These are phyloP conservation scores for Paracentrotus lividus DNA, from an alignment of 53 echinoderm and acorn worm genomes.

Conservation along the genomic window DNA sequence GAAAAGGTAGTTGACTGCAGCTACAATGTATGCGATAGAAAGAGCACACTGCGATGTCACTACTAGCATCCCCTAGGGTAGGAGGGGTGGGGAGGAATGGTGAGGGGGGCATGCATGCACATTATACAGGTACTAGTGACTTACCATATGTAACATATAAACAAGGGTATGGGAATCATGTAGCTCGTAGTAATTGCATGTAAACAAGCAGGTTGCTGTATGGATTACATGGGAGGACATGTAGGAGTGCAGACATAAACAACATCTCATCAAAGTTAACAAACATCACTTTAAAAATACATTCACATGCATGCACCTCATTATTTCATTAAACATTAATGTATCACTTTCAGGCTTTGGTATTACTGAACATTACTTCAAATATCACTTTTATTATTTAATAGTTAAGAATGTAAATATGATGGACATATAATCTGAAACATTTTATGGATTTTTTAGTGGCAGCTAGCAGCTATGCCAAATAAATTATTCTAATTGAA, in stretches of 20 bases:
- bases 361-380: no score
- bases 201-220: conserved; percentile 57
- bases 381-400: no score
- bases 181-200: conserved; percentile 54
- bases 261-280: background rate
- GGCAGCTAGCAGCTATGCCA: no score
- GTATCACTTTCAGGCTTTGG: no score
- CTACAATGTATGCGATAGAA: background rate
- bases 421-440: no score
- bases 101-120: conserved; percentile 1
- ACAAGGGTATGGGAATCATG: conserved; percentile 49
- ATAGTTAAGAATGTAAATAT: no score
- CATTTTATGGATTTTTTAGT: no score
- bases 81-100: conserved; percentile 23
- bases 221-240: conserved; percentile 12
- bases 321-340: no score
- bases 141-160: conserved; percentile 49
- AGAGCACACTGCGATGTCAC: background rate
- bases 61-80: background rate
- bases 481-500: no score
- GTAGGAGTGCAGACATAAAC: conserved; percentile 18
- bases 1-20: background rate
- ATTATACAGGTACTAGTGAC: conserved; percentile 4
- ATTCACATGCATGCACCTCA: background rate
- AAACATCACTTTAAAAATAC: background rate